Evolutionary conservation across 2,113 vertebrate genomes (phyloP).

Genomic region (Hemiprocne comata): DNA sequence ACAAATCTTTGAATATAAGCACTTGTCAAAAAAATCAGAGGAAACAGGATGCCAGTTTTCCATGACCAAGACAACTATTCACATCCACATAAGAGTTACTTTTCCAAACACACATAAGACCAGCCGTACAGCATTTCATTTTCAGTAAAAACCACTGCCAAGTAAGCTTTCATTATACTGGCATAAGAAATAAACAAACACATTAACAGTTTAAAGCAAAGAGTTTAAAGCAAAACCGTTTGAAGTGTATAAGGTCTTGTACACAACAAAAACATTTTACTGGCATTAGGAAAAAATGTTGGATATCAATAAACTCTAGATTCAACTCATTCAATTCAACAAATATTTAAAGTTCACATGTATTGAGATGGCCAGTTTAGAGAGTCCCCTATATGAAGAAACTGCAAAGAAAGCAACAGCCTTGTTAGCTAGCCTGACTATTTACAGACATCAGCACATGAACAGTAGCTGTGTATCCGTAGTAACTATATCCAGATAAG

Average conservation of each 20-base stretch:
- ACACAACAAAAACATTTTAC: constrained; percentile 9
- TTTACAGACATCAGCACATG: background rate
- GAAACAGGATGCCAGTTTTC: constrained; percentile 62
- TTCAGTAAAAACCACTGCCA: constrained; percentile 64
- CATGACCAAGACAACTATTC: constrained; percentile 51
- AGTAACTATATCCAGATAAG: background rate
- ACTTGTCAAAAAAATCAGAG: constrained; percentile 57
- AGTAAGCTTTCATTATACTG: constrained; percentile 73
- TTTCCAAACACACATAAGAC: constrained; percentile 22
- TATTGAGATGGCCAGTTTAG: background rate
- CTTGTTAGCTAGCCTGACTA: constrained; percentile 23
- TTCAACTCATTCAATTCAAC: background rate
- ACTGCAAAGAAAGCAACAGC: background rate
- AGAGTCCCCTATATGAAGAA: background rate
- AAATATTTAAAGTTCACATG: constrained; percentile 20
- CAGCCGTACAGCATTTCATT: constrained; percentile 37
- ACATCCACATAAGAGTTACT: constrained; percentile 49
- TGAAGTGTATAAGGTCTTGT: constrained; percentile 53
- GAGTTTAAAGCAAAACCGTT: background rate
- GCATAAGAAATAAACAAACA: constrained; percentile 65
- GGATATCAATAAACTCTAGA: constrained; percentile 27
- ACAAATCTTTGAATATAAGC: constrained; percentile 34
- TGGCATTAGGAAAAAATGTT: constrained; percentile 32
- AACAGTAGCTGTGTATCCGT: background rate
- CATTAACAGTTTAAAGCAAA: constrained; percentile 33